phyloP scores from a whole-genome alignment of 2,888 invertebrate species.

The Mylabris sibirica region DNA sequence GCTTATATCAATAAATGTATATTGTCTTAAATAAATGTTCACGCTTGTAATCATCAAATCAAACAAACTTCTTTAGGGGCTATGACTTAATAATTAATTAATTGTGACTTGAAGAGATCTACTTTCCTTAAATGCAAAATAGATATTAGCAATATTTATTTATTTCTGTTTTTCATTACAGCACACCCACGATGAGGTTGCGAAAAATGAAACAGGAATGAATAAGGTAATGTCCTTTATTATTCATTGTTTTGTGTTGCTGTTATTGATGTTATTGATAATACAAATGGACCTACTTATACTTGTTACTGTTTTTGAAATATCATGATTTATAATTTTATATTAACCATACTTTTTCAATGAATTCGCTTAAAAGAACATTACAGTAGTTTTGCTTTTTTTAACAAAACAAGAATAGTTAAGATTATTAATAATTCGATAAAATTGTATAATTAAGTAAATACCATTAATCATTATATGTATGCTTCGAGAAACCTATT shows the following conservation, averaged over 20 bases:
- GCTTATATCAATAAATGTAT: too few relatives aligned
- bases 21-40: too few relatives aligned
- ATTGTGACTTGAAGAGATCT: neutral
- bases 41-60: too few relatives aligned
- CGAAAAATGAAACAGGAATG: constrained; percentile 59
- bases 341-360: neutral
- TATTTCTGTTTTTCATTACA: constrained; percentile 57
- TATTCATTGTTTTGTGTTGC: constrained; percentile 18
- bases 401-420: neutral
- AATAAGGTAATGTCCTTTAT: constrained; percentile 57
- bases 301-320: constrained; percentile 2
- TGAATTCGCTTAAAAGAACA: too few relatives aligned
- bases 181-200: constrained; percentile 62
- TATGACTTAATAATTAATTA: neutral
- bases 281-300: constrained; percentile 8
- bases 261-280: neutral
- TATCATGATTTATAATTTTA: constrained; percentile 8
- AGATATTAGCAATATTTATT: neutral
- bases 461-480: too few relatives aligned
- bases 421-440: neutral
- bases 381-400: too few relatives aligned
- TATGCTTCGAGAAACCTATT: neutral
- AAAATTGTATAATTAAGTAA: neutral
- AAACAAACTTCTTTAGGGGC: too few relatives aligned
- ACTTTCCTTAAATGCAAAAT: neutral